phyloP scores from a whole-genome alignment of 2,888 invertebrate species.

The Drosophila crucigera region DNA sequence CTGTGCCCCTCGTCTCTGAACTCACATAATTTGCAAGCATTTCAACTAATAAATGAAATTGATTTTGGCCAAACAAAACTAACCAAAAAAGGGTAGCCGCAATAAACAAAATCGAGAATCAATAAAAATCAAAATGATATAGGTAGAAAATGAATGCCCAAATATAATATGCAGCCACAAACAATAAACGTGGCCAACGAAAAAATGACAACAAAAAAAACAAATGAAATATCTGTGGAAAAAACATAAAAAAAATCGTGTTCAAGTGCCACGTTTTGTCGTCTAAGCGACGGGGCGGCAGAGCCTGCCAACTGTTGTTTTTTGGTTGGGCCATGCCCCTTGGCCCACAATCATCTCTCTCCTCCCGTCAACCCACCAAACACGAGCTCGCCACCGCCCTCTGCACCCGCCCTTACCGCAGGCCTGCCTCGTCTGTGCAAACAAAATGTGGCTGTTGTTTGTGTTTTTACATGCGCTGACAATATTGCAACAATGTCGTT shows the following conservation, averaged over 20 bases:
- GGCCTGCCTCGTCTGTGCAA: constrained; percentile 56
- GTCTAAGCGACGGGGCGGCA: constrained; percentile 62
- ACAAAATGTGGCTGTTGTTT: constrained; percentile 69
- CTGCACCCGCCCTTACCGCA: constrained; percentile 1
- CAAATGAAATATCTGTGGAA: constrained; percentile 29
- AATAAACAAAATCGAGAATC: constrained; percentile 74
- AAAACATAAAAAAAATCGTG: constrained; percentile 63
- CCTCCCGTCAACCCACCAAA: not conserved
- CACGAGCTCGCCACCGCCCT: not conserved
- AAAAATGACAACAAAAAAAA: constrained; percentile 40
- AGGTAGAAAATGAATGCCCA: constrained; percentile 77
- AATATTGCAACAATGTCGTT: constrained; percentile 76
- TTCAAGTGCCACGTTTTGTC: constrained; percentile 74
- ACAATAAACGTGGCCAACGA: constrained; percentile 71
- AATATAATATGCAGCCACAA: constrained; percentile 77
- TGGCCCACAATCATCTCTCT: constrained; percentile 23
- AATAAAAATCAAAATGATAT: constrained; percentile 64
- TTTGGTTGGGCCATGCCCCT: constrained; percentile 68
- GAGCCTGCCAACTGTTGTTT: constrained; percentile 32
- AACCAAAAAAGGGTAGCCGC: constrained; percentile 70
- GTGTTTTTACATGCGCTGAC: constrained; percentile 72
- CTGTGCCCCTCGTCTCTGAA: constrained; percentile 50
- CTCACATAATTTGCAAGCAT: constrained; percentile 75
- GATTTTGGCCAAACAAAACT: constrained; percentile 46
- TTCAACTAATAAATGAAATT: constrained; percentile 58